A percentile compares a stretch with the other conserved stretches of the same genome.
phyloP scores from a whole-genome alignment of 2,113 vertebrate species.

The Percopsis transmontana region DNA sequence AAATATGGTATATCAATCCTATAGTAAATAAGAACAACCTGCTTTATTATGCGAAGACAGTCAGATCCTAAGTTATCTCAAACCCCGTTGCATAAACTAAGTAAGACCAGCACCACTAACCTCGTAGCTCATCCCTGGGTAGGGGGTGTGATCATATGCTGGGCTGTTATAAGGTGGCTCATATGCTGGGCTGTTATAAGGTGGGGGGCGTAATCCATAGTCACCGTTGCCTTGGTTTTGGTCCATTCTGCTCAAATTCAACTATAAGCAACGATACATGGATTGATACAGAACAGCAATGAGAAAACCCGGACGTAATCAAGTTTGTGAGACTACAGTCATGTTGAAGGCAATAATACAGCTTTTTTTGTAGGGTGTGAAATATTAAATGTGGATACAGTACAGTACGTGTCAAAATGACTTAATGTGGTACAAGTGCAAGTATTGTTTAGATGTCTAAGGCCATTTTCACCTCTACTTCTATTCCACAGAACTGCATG shows the following conservation, averaged over 20 bases:
- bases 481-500: conserved; percentile 46
- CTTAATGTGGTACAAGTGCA: too few species aligned
- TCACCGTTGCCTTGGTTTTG: conserved; percentile 14
- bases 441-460: conserved; percentile 13
- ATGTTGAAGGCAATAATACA: too few species aligned
- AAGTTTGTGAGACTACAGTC: too few species aligned
- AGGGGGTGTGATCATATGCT: conserved; percentile 7
- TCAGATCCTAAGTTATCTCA: neutral
- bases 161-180: conserved; percentile 52
- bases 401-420: too few species aligned
- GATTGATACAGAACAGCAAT: neutral
- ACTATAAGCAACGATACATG: neutral
- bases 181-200: conserved; percentile 44
- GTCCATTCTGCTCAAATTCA: conserved; percentile 36
- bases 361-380: too few species aligned
- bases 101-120: conserved; percentile 26
- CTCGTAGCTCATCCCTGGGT: conserved; percentile 43
- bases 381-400: too few species aligned
- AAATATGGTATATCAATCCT: neutral
- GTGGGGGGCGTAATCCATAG: conserved; percentile 39
- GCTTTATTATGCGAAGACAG: too few species aligned
- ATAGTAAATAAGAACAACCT: too few species aligned
- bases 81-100: too few species aligned
- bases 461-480: conserved; percentile 20
- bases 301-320: too few species aligned